Base-by-base conservation (phyloP, 2,113 vertebrate species). In the Pontoporia blainvillei region DNA sequence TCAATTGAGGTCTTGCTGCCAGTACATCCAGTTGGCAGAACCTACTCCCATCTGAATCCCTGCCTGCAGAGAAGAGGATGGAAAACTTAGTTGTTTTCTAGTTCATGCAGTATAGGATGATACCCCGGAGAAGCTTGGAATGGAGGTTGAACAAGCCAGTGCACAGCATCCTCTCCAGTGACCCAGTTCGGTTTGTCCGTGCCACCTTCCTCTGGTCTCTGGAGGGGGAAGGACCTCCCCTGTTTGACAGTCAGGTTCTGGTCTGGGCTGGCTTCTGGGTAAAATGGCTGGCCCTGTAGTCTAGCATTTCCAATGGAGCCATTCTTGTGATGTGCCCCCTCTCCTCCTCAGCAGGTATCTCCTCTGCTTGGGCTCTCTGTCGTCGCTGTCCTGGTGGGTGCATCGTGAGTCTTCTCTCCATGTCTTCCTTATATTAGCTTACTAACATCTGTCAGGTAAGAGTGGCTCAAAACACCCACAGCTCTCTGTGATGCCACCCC, bases 21-120 rank as follows among this genome's bases (percentile, higher is more conserved):
- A 39, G 20, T n/a, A 12, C 0, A 5, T 20, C 41, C 34, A 14
- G 0, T 4, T n/a, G 36, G 49, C 2, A 1, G 4, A 27, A 49
- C 10, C 62, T 69, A 12, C 88, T 49, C 44, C 54, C 15, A 14
- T 34, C 36, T 20, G 27, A 34, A 39, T 34, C 6, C 36, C 41
- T 23, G 7, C 39, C 17, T 94, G 6, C 79, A 66, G 41, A 82
- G n/a, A n/a, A n/a, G 29, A 91, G n/a, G 31, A 46, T 21, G 27
- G 61, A 46, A 75, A 67, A 29, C 25, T 41, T 62, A 7, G 13
- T 11, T 17, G 10, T 81, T 78, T 90, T 69, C 4, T 18, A 11
- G n/a, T 27, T 78, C 29, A 36, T 66, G 25, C 13, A 31, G 57
- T 57, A 1, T 9, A 14, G 91, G 18, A 21, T n/a, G 44, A 34